These are phyloP conservation scores for Opisthograptis luteolata DNA, from an alignment of 2,888 invertebrate species.

Conservation along the genomic window DNA sequence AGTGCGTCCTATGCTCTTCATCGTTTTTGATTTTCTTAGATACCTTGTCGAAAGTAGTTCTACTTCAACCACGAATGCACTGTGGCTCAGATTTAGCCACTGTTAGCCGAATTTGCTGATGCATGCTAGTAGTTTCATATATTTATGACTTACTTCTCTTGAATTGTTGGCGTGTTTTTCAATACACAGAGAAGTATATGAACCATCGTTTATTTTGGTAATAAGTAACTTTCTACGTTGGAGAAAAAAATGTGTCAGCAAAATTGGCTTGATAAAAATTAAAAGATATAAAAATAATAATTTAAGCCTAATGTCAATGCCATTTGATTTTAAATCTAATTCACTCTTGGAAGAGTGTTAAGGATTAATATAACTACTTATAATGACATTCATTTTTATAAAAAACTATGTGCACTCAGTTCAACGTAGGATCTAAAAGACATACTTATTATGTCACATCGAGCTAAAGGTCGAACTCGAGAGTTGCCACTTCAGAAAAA, in stretches of 20 bases:
- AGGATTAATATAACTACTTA: conserved; percentile 1
- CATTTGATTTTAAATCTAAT: conserved; percentile 42
- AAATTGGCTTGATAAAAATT: conserved; percentile 32
- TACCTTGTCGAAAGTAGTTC: not conserved
- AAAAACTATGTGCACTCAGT: not conserved
- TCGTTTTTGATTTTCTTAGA: no score
- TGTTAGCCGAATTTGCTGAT: conserved; percentile 18
- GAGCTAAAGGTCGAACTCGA: no score
- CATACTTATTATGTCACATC: no score
- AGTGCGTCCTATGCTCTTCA: no score
- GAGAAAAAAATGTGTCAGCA: conserved; percentile 43
- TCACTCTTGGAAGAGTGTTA: conserved; percentile 10
- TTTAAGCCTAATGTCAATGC: conserved; percentile 61
- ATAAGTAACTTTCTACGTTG: not conserved
- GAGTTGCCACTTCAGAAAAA: no score
- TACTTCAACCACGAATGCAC: conserved; percentile 16
- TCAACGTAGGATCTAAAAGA: no score
- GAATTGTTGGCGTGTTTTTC: no score
- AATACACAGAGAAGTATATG: no score
- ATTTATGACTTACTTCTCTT: no score
- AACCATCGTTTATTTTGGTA: no score
- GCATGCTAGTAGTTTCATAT: conserved; percentile 7
- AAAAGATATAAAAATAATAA: conserved; percentile 40
- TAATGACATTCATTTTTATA: not conserved
- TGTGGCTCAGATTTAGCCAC: conserved; percentile 20